Percentiles rank a stretch among this genome's conserved stretches.
Conservation (phyloP, 2,888 invertebrate species). For the Morpho helenor region DNA sequence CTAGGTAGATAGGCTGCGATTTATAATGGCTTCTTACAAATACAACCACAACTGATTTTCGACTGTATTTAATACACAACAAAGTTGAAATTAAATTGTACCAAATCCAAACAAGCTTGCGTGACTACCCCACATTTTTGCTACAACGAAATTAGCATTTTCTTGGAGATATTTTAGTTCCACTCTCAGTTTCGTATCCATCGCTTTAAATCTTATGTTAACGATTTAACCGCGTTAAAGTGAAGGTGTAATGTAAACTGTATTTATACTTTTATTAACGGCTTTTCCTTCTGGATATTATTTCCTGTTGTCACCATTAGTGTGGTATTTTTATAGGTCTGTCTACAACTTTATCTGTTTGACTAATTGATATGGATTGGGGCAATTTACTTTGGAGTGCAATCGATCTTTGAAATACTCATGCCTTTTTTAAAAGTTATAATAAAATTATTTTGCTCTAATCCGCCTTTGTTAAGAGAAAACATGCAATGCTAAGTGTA, state of each 20-base stretch:
- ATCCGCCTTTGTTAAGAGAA: too few species aligned
- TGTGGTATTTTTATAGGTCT: conserved; percentile 44
- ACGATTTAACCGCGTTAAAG: conserved; percentile 27
- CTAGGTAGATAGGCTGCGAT: conserved; percentile 36
- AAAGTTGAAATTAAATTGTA: conserved; percentile 20
- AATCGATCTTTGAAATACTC: conserved; percentile 31
- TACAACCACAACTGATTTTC: background rate
- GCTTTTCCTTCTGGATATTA: conserved; percentile 25
- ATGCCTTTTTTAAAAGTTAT: background rate
- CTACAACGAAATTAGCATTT: conserved; percentile 36
- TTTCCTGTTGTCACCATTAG: conserved; percentile 36
- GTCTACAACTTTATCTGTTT: conserved; percentile 50
- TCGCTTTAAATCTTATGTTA: conserved; percentile 31
- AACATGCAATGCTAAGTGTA: too few species aligned
- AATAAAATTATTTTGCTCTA: too few species aligned
- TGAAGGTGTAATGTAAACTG: conserved; percentile 26
- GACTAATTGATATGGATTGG: conserved; percentile 58
- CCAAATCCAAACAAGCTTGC: conserved; percentile 26
- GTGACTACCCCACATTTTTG: conserved; percentile 36
- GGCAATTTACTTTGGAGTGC: conserved; percentile 34
- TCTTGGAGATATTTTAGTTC: conserved; percentile 38
- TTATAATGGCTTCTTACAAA: conserved; percentile 33
- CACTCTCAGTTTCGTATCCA: conserved; percentile 35
- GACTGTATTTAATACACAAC: conserved; percentile 3
- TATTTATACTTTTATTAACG: conserved; percentile 16